These are phyloP conservation scores for Agapetus fuscipes DNA, from an alignment of 2,888 invertebrate species.

Conservation along the genomic window DNA sequence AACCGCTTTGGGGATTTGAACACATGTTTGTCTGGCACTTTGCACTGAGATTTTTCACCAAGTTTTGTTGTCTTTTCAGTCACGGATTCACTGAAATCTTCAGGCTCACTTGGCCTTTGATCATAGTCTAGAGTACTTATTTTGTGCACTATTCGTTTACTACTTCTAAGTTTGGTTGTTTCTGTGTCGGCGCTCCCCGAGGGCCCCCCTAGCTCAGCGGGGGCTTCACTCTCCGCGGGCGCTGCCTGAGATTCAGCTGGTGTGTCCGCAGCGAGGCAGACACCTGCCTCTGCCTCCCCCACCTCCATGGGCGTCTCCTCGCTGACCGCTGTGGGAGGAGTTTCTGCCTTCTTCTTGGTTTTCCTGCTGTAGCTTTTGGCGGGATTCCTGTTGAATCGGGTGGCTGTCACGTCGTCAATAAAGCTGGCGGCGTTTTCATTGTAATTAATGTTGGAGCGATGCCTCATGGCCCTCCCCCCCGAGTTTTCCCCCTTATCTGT, in stretches of 20 bases:
- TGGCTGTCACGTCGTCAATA: conserved; percentile 37
- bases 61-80: conserved; percentile 15
- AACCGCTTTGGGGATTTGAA: conserved; percentile 37
- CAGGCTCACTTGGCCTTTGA: conserved; percentile 8
- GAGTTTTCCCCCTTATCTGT: conserved; percentile 32
- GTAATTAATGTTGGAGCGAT: conserved; percentile 44
- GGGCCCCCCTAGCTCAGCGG: conserved; percentile 3
- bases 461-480: conserved; percentile 37
- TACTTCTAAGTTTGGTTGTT: conserved; percentile 29
- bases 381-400: conserved; percentile 34
- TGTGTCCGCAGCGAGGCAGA: conserved; percentile 24
- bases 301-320: conserved; percentile 3
- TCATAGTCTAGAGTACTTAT: conserved; percentile 22
- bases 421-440: conserved; percentile 48
- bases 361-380: conserved; percentile 27
- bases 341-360: conserved; percentile 33
- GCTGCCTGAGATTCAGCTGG: conserved; percentile 25
- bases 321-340: conserved; percentile 12
- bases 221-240: conserved; percentile 10
- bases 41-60: conserved; percentile 16
- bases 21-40: conserved; percentile 36
- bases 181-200: conserved; percentile 26
- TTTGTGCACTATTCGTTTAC: conserved; percentile 35
- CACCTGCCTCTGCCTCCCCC: conserved; percentile 23
- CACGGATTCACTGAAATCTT: conserved; percentile 12